Evolutionary conservation across 2,797 vertebrate species (phyloP), one percentile per base, ranked within the genome.

Genomic region (Chelonia mydas): DNA sequence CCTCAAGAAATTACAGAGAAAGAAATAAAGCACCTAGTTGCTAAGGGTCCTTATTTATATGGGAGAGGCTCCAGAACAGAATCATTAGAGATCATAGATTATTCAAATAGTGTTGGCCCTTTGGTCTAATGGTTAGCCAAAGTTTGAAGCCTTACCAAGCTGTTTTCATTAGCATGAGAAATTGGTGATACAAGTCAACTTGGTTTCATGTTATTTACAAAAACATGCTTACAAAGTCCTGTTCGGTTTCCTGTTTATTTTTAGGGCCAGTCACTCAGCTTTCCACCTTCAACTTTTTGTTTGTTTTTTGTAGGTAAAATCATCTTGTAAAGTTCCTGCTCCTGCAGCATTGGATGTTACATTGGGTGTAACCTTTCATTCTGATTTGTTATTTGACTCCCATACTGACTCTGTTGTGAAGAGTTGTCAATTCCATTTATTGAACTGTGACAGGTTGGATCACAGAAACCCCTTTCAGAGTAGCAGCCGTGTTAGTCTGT

Each of bases 81-180:
- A 87, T 80, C 65, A 94, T 96, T 96, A 94, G 87, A 88, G 81
- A 90, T 92, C 86, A 59, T 89, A 95, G 94, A 87, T 92, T 96
- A 97, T 97, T 95, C 94, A 97, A 96, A 94, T 16, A 90, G 41
- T 92, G 41, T 55, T 61, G 82, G 83, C 74, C 94, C 93, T 96
- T 96, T 88, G 79, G 25, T 31, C 31, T 92, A 91, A 94, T 92
- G 84, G 96, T 94, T 93, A 95, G 74, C 53, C 77, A 47, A 95
- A 95, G 47, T 90, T 94, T 93, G 96, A 90, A 95, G 91, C 65
- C 89, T 94, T 91, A 65, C 41, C 87, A 77, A 95, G 27, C 59
- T 94, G 61, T 82, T 94, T 88, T 59, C 90, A 93, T 95, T 96
- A 95, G 80, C 80, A 81, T 88, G 92, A 96, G 83, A 96, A 96